Evolutionary conservation across 2,888 invertebrate genomes (phyloP).

Genomic region (Caenorhabditis macrosperma): DNA sequence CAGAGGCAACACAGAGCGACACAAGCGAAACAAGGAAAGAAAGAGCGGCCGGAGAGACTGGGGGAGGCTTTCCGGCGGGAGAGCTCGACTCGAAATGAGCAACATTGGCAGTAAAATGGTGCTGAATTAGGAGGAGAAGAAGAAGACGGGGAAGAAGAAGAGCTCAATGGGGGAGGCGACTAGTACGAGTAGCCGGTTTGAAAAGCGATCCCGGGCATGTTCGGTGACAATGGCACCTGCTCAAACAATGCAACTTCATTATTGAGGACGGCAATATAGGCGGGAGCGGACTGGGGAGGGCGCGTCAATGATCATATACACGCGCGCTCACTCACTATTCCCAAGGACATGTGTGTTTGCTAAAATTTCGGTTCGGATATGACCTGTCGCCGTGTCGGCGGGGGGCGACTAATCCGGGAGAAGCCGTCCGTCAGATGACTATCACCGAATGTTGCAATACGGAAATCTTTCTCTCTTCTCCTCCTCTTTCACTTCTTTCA

Average conservation of each 20-base stretch:
- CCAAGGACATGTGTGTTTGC: slow-evolving; percentile 27
- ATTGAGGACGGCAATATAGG: background rate
- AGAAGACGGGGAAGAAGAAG: background rate
- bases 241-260: slow-evolving; percentile 46
- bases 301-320: slow-evolving; percentile 10
- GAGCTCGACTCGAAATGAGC: slow-evolving; percentile 15
- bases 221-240: slow-evolving; percentile 41
- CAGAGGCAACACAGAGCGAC: background rate
- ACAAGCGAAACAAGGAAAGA: background rate
- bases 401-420: slow-evolving; percentile 22
- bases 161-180: background rate
- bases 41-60: no score
- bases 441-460: slow-evolving; percentile 44
- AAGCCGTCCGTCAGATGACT: slow-evolving; percentile 34
- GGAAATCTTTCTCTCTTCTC: slow-evolving; percentile 18
- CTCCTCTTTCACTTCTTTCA: slow-evolving; percentile 15
- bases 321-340: background rate
- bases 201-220: slow-evolving; percentile 24
- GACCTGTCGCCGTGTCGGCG: background rate
- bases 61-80: no score
- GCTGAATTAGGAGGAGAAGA: background rate
- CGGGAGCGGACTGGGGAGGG: background rate
- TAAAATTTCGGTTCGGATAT: background rate
- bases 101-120: slow-evolving; percentile 19
- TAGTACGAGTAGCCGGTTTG: slow-evolving; percentile 31